These are phyloP conservation scores for Drosophila arizonae DNA, from an alignment of 1,140 invertebrate genomes.

Conservation along the genomic window DNA sequence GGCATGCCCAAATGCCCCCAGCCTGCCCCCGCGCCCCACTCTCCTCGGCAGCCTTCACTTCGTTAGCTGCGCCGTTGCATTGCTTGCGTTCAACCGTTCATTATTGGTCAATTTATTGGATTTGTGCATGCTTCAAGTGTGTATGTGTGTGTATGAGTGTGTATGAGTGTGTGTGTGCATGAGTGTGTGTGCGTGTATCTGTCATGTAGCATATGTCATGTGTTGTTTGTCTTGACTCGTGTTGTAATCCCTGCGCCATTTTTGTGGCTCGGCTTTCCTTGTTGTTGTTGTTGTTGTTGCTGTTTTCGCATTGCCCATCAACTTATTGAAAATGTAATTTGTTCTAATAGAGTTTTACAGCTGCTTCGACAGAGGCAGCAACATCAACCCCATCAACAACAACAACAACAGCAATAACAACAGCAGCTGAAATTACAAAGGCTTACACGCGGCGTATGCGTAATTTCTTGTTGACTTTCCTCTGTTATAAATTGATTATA, in stretches of 20 bases:
- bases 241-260: slow-evolving; percentile 38
- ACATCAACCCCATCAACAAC: slow-evolving; percentile 27
- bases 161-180: slow-evolving; percentile 11
- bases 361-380: slow-evolving; percentile 30
- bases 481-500: not conserved
- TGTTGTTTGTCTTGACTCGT: slow-evolving; percentile 53
- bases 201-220: slow-evolving; percentile 69
- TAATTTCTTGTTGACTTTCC: slow-evolving; percentile 12
- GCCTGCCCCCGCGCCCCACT: no score
- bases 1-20: not conserved
- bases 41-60: not conserved
- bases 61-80: slow-evolving; percentile 13
- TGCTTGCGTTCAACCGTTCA: slow-evolving; percentile 73
- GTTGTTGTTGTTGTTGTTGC: slow-evolving; percentile 33
- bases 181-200: slow-evolving; percentile 12
- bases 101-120: slow-evolving; percentile 82
- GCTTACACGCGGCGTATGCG: slow-evolving; percentile 33
- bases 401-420: slow-evolving; percentile 17
- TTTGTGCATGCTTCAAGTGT: slow-evolving; percentile 65
- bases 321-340: slow-evolving; percentile 78
- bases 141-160: slow-evolving; percentile 10
- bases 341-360: slow-evolving; percentile 69
- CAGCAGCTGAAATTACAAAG: slow-evolving; percentile 19
- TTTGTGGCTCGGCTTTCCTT: slow-evolving; percentile 8
- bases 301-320: slow-evolving; percentile 40